Conservation (phyloP, 2,797 vertebrate species). For the Echeneis naucrates region DNA sequence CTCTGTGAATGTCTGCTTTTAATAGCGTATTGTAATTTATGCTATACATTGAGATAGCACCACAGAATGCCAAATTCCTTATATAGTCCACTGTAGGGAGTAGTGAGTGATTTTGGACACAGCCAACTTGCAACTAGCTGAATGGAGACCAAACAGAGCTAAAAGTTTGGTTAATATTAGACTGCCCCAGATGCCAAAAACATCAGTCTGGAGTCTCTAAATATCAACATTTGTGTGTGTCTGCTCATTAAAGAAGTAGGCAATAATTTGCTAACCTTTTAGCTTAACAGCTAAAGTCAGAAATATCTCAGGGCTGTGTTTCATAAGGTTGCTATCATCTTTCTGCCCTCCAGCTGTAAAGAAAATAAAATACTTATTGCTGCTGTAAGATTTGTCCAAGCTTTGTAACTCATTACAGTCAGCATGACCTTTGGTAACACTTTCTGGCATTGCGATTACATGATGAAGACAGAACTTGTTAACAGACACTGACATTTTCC, state of each 20-base stretch:
- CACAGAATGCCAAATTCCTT: too few relatives aligned
- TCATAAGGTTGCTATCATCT: conserved; percentile 2
- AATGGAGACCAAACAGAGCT: not conserved
- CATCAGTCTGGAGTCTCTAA: not conserved
- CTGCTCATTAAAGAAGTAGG: conserved; percentile 6
- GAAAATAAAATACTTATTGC: not conserved
- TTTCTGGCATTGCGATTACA: conserved; percentile 1
- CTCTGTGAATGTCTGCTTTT: too few relatives aligned
- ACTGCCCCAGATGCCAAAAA: not conserved
- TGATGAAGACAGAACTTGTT: not conserved
- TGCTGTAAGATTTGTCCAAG: not conserved
- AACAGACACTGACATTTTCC: not conserved
- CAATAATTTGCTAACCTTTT: not conserved
- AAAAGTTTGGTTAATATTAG: not conserved
- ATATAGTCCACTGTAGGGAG: too few relatives aligned
- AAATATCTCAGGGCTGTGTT: conserved; percentile 26
- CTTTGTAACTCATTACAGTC: not conserved
- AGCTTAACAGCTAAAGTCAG: conserved; percentile 1
- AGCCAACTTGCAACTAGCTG: not conserved
- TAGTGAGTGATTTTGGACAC: too few relatives aligned
- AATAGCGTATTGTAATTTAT: too few relatives aligned
- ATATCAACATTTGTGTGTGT: not conserved
- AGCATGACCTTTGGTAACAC: not conserved
- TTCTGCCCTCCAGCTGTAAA: not conserved
- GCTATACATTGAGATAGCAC: too few relatives aligned